phyloP scores from a whole-genome alignment of 2,113 vertebrate genomes.

The Cynocephalus volans region DNA sequence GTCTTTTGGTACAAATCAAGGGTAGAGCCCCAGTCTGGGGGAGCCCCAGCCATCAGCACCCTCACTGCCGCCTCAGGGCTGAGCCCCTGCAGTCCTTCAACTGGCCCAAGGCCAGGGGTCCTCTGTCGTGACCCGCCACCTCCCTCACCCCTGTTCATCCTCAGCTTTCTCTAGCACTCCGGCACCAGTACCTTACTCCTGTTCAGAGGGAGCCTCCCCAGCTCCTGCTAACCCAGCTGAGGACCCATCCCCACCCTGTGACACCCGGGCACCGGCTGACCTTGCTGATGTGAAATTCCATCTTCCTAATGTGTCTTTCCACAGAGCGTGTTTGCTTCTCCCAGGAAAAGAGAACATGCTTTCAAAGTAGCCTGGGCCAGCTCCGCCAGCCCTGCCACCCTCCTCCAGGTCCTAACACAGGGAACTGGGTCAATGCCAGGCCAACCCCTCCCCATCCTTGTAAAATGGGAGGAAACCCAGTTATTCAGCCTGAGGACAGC shows the following conservation, averaged over 20 bases:
- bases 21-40: neutral
- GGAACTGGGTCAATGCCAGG: neutral
- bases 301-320: constrained; percentile 95
- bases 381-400: neutral
- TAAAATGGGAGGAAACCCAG: neutral
- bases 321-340: constrained; percentile 95
- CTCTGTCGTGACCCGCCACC: too few species aligned
- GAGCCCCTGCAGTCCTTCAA: rapidly evolving
- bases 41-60: neutral
- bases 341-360: neutral
- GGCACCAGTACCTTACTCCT: neutral
- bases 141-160: neutral
- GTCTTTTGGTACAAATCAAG: neutral
- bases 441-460: neutral
- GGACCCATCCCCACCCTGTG: neutral
- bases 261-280: constrained; percentile 82
- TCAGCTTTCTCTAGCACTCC: neutral
- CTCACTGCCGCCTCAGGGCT: too few species aligned
- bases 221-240: neutral
- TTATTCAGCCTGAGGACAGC: neutral
- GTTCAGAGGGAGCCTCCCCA: neutral
- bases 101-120: neutral
- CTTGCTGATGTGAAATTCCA: constrained; percentile 99
- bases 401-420: neutral
- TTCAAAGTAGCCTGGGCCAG: neutral